phyloP scores from a whole-genome alignment of 1,140 invertebrate genomes.

The Plodia interpunctella region DNA sequence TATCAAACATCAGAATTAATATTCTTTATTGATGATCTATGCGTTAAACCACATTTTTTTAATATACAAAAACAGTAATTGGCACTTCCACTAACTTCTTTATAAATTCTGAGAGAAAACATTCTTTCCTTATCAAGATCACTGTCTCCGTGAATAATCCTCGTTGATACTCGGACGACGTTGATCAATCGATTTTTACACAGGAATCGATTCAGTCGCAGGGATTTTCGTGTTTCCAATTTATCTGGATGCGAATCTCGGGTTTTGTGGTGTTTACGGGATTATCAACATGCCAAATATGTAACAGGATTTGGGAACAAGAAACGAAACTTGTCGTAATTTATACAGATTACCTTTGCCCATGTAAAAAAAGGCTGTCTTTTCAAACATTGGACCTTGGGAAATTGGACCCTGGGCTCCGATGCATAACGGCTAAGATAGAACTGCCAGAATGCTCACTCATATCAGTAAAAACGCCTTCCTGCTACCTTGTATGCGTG shows the following conservation, averaged over 20 bases:
- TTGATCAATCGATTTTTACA: slow-evolving; percentile 55
- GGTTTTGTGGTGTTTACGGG: slow-evolving; percentile 12
- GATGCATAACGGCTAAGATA: too few species aligned
- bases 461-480: too few species aligned
- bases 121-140: slow-evolving; percentile 47
- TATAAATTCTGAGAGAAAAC: not conserved
- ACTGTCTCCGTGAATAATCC: slow-evolving; percentile 46
- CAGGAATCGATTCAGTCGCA: slow-evolving; percentile 36
- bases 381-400: too few species aligned
- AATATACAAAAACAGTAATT: too few species aligned
- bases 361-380: too few species aligned
- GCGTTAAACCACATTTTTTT: too few species aligned
- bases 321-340: not conserved
- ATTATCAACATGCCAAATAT: not conserved
- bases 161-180: slow-evolving; percentile 35
- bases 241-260: slow-evolving; percentile 19
- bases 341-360: too few species aligned
- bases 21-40: too few species aligned
- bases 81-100: slow-evolving; percentile 16
- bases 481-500: too few species aligned
- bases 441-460: too few species aligned
- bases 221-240: slow-evolving; percentile 16
- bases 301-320: not conserved
- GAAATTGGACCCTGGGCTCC: too few species aligned
- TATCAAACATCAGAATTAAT: too few species aligned